These are phyloP conservation scores for Orthonyx spaldingii DNA, from an alignment of 2,113 vertebrate genomes.

Conservation along the genomic window DNA sequence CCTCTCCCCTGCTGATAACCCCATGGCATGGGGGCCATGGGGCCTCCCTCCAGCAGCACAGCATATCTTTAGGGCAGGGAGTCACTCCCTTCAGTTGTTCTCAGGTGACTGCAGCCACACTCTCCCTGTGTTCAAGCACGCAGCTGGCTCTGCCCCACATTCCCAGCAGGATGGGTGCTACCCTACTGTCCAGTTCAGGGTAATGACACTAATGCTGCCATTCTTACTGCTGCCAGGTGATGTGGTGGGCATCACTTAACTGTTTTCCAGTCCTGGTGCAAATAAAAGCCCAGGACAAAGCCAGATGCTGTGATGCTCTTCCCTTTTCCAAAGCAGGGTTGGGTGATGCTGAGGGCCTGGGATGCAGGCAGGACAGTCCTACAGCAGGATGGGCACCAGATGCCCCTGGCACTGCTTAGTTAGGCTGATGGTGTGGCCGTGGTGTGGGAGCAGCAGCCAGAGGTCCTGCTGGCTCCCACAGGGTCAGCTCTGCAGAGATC, in stretches of 20 bases:
- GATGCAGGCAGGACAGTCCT: not conserved
- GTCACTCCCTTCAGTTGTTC: not conserved
- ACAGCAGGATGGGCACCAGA: not conserved
- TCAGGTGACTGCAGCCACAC: not conserved
- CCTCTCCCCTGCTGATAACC: not conserved
- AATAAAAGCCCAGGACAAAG: not conserved
- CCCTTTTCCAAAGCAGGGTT: not conserved
- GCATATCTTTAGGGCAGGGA: not conserved
- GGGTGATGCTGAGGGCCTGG: not conserved
- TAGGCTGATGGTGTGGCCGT: rapidly evolving
- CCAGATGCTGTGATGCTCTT: not conserved
- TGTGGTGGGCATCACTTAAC: not conserved
- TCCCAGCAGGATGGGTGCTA: not conserved
- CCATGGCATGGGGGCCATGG: rapidly evolving
- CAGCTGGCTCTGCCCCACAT: not conserved
- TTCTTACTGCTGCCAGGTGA: not conserved
- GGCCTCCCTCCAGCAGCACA: not conserved
- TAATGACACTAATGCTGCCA: not conserved
- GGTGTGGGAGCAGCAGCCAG: not conserved
- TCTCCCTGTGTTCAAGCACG: rapidly evolving
- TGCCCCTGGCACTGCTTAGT: not conserved
- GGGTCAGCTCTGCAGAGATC: not conserved
- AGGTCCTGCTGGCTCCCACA: not conserved
- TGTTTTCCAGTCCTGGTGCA: not conserved
- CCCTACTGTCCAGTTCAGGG: not conserved